Evolutionary conservation across 2,797 vertebrate species (phyloP), one percentile per base, ranked within the genome.

Genomic region (Cuniculus paca): DNA sequence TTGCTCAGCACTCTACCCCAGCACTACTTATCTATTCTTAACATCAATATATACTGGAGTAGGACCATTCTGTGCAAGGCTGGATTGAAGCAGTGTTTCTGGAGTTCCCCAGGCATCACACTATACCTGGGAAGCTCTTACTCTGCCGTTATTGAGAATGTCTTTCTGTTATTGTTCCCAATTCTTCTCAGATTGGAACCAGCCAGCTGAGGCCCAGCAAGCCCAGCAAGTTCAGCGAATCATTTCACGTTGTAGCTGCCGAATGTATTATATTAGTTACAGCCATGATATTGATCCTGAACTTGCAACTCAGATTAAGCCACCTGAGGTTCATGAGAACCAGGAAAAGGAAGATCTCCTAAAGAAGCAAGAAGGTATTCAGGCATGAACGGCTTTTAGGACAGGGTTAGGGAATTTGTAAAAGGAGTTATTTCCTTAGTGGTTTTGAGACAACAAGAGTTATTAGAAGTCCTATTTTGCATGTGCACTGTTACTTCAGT

Each of bases 241-340:
- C 98, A 99, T 99, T 98, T 99, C 99, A 0, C 99, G 99, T 77
- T 99, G 99, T 98, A 99, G 99, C 98, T 99, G 99, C 98, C 98
- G 99, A 96, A 99, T 99, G 99, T 99, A 99, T 98, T 99, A 99
- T 98, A 99, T 99, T 98, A 99, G 99, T 97, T 99, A 99, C 98
- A 99, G 99, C 98, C 99, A 99, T 1, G 99, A 99, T 98, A 99
- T 99, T 36, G 99, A 99, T 98, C 99, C 99, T 0, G 99, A 99
- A 98, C 98, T 99, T 96, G 99, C 99, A 97, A 99, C 99, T 0
- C 99, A 99, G 98, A 99, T 99, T 98, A 99, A 99, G 97, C 99
- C 99, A 3, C 99, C 99, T 0, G 99, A 99, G 97, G 98, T 99
- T 78, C 98, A 99, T 0, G 98, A 99, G 94, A 98, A 98, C 95